A percentile compares a stretch with the other conserved stretches of the same genome.
phyloP scores from a whole-genome alignment of 2,888 invertebrate genomes.

The Belgica antarctica region DNA sequence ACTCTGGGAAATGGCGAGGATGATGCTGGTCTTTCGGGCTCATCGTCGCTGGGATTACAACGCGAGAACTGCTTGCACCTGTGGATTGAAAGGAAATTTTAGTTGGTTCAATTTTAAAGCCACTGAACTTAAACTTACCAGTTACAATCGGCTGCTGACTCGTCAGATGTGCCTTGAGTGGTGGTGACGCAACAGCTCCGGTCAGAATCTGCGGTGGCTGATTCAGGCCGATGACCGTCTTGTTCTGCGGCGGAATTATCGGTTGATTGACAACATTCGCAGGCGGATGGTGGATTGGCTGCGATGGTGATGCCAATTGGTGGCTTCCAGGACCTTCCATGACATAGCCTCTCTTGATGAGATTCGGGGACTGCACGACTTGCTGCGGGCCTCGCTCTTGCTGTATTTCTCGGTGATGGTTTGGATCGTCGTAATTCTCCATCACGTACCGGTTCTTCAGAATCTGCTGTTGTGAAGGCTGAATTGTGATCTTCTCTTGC shows the following conservation, averaged over 20 bases:
- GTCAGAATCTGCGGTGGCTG: constrained; percentile 56
- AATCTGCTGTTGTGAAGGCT: background rate
- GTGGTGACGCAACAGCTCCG: constrained; percentile 60
- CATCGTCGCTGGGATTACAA: constrained; percentile 60
- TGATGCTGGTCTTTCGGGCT: constrained; percentile 60
- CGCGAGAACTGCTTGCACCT: constrained; percentile 58
- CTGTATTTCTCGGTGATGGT: constrained; percentile 43
- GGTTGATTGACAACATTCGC: constrained; percentile 53
- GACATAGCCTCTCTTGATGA: constrained; percentile 28
- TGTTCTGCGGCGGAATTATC: constrained; percentile 52
- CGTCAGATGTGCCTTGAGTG: constrained; percentile 56
- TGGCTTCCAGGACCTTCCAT: constrained; percentile 23
- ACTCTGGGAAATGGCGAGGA: constrained; percentile 16
- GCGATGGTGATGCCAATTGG: background rate
- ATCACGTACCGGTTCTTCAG: constrained; percentile 31
- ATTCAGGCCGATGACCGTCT: constrained; percentile 51
- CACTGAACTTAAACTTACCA: constrained; percentile 48
- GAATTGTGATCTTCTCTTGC: constrained; percentile 21
- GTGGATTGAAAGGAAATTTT: constrained; percentile 45
- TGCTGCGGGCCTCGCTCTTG: constrained; percentile 50
- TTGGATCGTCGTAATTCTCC: constrained; percentile 27
- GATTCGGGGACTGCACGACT: constrained; percentile 46
- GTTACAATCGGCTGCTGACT: constrained; percentile 56
- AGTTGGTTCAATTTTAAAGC: background rate
- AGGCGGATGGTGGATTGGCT: constrained; percentile 46